A percentile compares a stretch with the other conserved stretches of the same genome.
Conservation (phyloP, 2,888 invertebrate species). For the Aspidiotus rigidus region DNA sequence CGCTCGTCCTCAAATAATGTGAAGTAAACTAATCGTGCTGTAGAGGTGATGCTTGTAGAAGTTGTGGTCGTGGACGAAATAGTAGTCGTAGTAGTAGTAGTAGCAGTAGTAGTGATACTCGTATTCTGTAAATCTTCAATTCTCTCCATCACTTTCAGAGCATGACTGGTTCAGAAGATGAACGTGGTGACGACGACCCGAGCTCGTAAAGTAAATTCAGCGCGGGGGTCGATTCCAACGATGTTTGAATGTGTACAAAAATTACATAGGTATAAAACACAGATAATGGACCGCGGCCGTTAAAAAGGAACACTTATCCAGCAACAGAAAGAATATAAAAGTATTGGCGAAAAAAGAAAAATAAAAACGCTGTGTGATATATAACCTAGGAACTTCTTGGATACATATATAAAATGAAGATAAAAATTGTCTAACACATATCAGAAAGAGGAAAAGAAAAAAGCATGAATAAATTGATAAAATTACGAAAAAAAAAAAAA, state of each 20-base stretch:
- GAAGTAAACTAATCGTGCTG: slow-evolving; percentile 18
- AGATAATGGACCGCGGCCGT: slow-evolving; percentile 20
- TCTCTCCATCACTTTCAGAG: slow-evolving; percentile 29
- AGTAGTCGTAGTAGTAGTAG: not conserved
- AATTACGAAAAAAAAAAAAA: too few species aligned
- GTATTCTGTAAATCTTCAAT: slow-evolving; percentile 15
- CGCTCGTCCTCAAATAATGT: slow-evolving; percentile 21
- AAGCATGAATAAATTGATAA: not conserved
- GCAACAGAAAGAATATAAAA: slow-evolving; percentile 3
- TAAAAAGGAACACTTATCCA: not conserved
- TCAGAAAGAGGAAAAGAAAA: not conserved
- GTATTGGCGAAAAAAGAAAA: not conserved
- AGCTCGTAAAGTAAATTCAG: not conserved
- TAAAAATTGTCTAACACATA: too few species aligned
- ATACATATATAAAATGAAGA: not conserved
- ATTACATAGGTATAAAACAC: not conserved
- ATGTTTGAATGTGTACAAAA: slow-evolving; percentile 5
- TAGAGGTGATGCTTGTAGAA: not conserved
- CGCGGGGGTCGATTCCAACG: not conserved
- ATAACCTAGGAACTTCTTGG: not conserved
- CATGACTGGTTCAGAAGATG: slow-evolving; percentile 5
- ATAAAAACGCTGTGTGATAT: not conserved
- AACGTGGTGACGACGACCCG: slow-evolving; percentile 12
- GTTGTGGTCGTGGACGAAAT: not conserved
- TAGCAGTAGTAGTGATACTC: slow-evolving; percentile 2